phyloP scores from a whole-genome alignment of 2,113 vertebrate genomes.

The Brachypodius melanocephalos region DNA sequence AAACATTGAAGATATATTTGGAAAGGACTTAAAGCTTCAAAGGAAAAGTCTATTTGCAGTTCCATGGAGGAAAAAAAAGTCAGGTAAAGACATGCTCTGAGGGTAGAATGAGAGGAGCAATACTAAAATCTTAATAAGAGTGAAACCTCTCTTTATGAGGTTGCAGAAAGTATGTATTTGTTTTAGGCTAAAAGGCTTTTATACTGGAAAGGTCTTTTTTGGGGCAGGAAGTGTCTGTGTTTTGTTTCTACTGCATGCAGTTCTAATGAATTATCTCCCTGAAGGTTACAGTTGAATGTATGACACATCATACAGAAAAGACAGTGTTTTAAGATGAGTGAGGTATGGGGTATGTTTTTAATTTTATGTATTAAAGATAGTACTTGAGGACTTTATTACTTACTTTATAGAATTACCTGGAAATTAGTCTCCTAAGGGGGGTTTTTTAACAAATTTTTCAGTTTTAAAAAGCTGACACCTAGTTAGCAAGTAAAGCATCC shows the following conservation, averaged over 20 bases:
- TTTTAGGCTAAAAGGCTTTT: background rate
- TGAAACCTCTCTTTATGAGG: background rate
- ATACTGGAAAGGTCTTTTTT: background rate
- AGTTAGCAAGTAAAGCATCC: background rate
- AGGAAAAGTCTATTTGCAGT: conserved; percentile 49
- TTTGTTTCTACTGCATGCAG: background rate
- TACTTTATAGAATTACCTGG: background rate
- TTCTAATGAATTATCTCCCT: background rate
- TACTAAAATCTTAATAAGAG: background rate
- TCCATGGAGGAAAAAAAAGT: background rate
- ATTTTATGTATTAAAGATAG: background rate
- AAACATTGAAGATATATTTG: conserved; percentile 62
- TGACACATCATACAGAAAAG: background rate
- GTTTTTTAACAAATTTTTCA: background rate
- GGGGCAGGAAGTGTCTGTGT: background rate
- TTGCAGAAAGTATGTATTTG: background rate
- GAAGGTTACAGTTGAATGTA: background rate
- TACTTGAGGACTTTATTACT: background rate
- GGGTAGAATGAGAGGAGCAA: background rate
- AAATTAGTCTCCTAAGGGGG: background rate
- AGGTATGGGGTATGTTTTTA: background rate
- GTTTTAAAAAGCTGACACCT: background rate
- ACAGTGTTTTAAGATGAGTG: background rate
- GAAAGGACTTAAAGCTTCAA: conserved; percentile 61
- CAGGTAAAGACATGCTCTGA: background rate